Evolutionary conservation across 2,888 invertebrate genomes (phyloP).

Genomic region (Chelonus formosanus): DNA sequence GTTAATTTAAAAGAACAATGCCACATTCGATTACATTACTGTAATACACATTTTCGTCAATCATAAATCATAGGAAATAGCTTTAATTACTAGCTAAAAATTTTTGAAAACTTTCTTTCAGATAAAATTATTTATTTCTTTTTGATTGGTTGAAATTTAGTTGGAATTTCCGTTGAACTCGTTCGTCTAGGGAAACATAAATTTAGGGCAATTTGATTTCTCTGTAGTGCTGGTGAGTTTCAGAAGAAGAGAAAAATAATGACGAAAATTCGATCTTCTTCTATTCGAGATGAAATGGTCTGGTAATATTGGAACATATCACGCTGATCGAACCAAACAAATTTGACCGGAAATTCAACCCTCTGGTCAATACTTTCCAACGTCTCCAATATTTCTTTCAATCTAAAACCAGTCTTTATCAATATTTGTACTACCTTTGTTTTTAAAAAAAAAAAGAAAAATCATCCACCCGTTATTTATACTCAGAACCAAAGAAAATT

Average conservation of each 20-base stretch:
- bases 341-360: slow-evolving; percentile 36
- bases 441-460: neutral
- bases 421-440: no score
- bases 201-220: slow-evolving; percentile 39
- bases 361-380: slow-evolving; percentile 27
- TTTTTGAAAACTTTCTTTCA: slow-evolving; percentile 16
- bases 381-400: neutral
- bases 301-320: slow-evolving; percentile 37
- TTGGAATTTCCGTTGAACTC: slow-evolving; percentile 33
- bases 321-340: slow-evolving; percentile 28
- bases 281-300: slow-evolving; percentile 40
- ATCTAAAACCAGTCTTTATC: neutral
- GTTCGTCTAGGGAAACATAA: slow-evolving; percentile 28
- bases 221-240: slow-evolving; percentile 32
- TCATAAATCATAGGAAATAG: no score
- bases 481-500: neutral
- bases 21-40: no score
- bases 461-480: neutral
- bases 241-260: slow-evolving; percentile 21
- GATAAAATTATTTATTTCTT: slow-evolving; percentile 43
- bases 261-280: slow-evolving; percentile 40
- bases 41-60: no score
- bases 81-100: no score
- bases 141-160: slow-evolving; percentile 44
- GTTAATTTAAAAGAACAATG: no score